Base-by-base conservation (phyloP, 2,888 invertebrate species). In the Mellilla xanthometata region DNA sequence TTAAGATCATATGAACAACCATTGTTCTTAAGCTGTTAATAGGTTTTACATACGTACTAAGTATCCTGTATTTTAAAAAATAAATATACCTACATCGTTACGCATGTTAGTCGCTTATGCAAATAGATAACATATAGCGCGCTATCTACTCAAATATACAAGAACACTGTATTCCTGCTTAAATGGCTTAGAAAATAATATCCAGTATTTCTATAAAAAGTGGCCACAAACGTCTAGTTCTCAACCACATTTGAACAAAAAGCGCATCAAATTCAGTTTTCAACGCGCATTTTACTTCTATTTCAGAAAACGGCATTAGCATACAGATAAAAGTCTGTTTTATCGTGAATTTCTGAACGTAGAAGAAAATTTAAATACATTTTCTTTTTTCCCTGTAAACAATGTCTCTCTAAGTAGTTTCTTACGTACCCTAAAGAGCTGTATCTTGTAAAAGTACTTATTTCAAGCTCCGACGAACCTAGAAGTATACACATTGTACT, bases 401-500 rank as follows among this genome's bases (percentile, higher is more conserved):
- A 49, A 52, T 39, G 46, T 40, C 40, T 39, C 29, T 27, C 39
- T 49, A 56, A 61, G 57, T 58, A 62, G 50, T 48, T 51, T 56
- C 42, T 58, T 55, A 44, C 50, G 53, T 55, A 50, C 52, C 44
- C 46, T 35, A 46, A 68, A 70, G 66, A 65, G 58, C 56, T 58
- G 60, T 52, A 53, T 54, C 62, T 56, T 54, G 58, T 61, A 65
- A 62, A 65, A 69, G 68, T 61, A 63, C 72, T 73, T 68, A 65
- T 58, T 65, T 60, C 54, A 61, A 68, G 68, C 76, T 76, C 65
- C 63, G 62, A 67, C 69, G 62, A 76, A 77, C 77, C 67, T 26
- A 32, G 33, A 36, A 83, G 81, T 79, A 78, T 65, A 62, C 72
- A 63, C 72, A 73, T 77, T 81, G 70, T 76, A 69, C 76, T 86